A percentile compares a stretch with the other conserved stretches of the same genome.
Conservation (phyloP, 2,888 invertebrate genomes). For the Copidosoma aretas region DNA sequence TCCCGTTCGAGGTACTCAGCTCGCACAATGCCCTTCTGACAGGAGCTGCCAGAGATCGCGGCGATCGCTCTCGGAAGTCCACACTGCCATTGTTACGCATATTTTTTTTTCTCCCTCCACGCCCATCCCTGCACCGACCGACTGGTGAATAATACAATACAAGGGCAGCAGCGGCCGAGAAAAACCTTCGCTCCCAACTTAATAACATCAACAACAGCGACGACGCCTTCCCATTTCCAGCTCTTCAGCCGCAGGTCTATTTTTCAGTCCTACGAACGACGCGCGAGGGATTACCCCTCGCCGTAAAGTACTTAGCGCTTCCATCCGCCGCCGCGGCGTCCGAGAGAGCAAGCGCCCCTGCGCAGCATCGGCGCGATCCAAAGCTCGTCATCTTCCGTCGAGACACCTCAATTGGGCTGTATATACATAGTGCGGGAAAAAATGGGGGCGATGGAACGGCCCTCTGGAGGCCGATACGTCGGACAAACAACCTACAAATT, state of each 20-base stretch:
- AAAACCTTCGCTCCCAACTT: no score
- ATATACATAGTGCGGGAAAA: no score
- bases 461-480: constrained; percentile 47
- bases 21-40: constrained; percentile 16
- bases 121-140: not conserved
- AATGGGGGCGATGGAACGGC: constrained; percentile 20
- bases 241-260: not conserved
- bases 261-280: constrained; percentile 5
- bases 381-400: constrained; percentile 16
- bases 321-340: constrained; percentile 14
- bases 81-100: not conserved
- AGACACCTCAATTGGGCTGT: no score
- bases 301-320: constrained; percentile 37
- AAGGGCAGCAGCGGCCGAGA: not conserved
- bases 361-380: no score
- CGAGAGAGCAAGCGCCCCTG: constrained; percentile 12
- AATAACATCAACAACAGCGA: not conserved
- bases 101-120: not conserved
- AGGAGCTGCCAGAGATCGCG: constrained; percentile 12
- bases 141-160: not conserved
- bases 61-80: constrained; percentile 1
- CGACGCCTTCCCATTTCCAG: not conserved
- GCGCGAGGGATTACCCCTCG: constrained; percentile 36
- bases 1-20: not conserved
- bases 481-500: constrained; percentile 50